phyloP scores from a whole-genome alignment of 2,888 invertebrate genomes.

The Thecophora atra region DNA sequence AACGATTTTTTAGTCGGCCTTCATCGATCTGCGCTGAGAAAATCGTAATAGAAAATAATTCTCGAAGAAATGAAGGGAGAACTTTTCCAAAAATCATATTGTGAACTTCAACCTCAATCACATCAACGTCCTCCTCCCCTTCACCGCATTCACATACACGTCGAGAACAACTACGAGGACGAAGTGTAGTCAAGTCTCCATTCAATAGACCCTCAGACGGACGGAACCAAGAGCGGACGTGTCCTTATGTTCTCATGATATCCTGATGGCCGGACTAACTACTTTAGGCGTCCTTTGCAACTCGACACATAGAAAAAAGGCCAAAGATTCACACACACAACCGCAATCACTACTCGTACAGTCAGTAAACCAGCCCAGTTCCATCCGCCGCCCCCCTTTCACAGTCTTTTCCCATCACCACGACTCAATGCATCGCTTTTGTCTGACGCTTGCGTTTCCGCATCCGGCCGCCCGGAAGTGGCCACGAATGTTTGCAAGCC shows the following conservation, averaged over 20 bases:
- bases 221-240: slow-evolving; percentile 13
- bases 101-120: not conserved
- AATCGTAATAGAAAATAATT: no score
- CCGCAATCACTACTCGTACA: slow-evolving; percentile 8
- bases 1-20: no score
- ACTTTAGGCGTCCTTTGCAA: slow-evolving; percentile 33
- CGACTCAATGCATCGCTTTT: slow-evolving; percentile 42
- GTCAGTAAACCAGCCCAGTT: not conserved
- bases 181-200: slow-evolving; percentile 23
- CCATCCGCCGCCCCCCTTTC: not conserved
- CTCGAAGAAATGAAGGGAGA: no score
- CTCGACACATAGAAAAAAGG: not conserved
- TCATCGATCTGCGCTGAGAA: no score
- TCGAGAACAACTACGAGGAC: not conserved
- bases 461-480: slow-evolving; percentile 55
- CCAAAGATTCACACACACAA: slow-evolving; percentile 18
- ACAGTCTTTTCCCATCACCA: not conserved
- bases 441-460: slow-evolving; percentile 62
- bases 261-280: slow-evolving; percentile 38
- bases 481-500: slow-evolving; percentile 43
- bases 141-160: not conserved
- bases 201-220: slow-evolving; percentile 7
- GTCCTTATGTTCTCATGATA: slow-evolving; percentile 39
- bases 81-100: not conserved
- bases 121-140: not conserved